Evolutionary conservation across 2,888 invertebrate species (phyloP), one percentile per base, ranked within the genome.

Genomic region (Melinopterus prodromus): DNA sequence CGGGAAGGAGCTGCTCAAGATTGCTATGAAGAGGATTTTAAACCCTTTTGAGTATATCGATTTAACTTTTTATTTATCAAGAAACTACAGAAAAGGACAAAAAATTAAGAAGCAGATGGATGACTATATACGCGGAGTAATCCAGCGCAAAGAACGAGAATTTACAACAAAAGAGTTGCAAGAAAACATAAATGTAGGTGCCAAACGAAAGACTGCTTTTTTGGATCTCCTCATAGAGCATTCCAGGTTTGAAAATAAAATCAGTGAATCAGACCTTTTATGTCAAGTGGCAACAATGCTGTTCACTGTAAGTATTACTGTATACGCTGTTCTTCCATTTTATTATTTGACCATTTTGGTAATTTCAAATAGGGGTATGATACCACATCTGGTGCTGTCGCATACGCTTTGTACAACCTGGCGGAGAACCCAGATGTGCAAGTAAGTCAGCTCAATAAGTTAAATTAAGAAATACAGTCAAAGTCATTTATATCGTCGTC

Each of bases 111-210:
- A 82, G 35, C 12, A 14, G 9, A 6, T 71, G 15, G 71, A 71
- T 93, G 85, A 95, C 95, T 80, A 88, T 96, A 77, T 93, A 93
- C 94, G 82, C 90, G 92, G 16, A 87, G 89, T 70, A 89, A 92
- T 26, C 89, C 26, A 26, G 26, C 96, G 79, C 87, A 92, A 0
- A 86, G 91, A 0, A 92, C 92, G 83, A 26, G 26, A 26, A 26
- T 26, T 26, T 3, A 26, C 26, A 26, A 26, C 3, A 26, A 26
- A 26, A 26, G 2, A 26, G 3, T 26, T 26, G 1, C 26, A 1
- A 26, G 26, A 26, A 26, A 26, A 26, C 26, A 26, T 26, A 26
- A 2, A 26, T 26, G 26, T 3, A 3, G 26, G 26, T 1, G 26
- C 2, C 26, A 26, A 26, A 26, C 26, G 26, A 26, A 26, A 26